A percentile compares a stretch with the other conserved stretches of the same genome.
Evolutionary conservation across 2,888 invertebrate species (phyloP).

Genomic region (Eremobia ochroleuca): DNA sequence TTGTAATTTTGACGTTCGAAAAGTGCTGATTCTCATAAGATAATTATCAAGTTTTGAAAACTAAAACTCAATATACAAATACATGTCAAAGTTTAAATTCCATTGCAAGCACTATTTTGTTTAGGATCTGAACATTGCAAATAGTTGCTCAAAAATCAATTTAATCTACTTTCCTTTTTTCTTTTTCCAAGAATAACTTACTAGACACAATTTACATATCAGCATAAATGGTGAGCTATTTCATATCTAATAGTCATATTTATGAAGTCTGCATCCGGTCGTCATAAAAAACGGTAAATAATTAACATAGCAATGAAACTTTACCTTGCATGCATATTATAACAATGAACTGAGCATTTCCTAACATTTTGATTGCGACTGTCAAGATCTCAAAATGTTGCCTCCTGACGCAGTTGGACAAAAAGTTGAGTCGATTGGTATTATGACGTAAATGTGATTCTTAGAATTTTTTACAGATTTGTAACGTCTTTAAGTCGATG

Average conservation of each 20-base stretch:
- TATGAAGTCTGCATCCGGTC: conserved; percentile 29
- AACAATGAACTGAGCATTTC: conserved; percentile 20
- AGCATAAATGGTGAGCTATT: conserved; percentile 20
- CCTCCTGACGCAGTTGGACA: neutral
- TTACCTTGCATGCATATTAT: conserved; percentile 6
- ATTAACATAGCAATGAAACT: conserved; percentile 24
- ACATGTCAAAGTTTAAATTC: neutral
- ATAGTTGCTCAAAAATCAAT: neutral
- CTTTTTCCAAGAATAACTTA: conserved; percentile 21
- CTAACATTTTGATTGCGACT: conserved; percentile 10
- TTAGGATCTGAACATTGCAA: neutral
- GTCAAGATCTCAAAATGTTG: conserved; percentile 13
- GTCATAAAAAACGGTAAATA: conserved; percentile 28
- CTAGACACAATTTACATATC: neutral
- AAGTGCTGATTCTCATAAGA: too few relatives aligned
- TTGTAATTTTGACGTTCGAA: too few relatives aligned
- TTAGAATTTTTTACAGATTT: neutral
- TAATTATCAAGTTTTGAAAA: neutral
- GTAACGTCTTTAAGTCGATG: too few relatives aligned
- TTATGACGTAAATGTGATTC: neutral
- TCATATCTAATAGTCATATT: conserved; percentile 29
- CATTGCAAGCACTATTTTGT: neutral
- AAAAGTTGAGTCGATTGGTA: neutral
- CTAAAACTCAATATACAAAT: neutral
- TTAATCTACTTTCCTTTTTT: too few relatives aligned